A percentile compares a stretch with the other conserved stretches of the same genome.
phyloP scores from a whole-genome alignment of 1,140 invertebrate genomes.

The Melanaphis sacchari region DNA sequence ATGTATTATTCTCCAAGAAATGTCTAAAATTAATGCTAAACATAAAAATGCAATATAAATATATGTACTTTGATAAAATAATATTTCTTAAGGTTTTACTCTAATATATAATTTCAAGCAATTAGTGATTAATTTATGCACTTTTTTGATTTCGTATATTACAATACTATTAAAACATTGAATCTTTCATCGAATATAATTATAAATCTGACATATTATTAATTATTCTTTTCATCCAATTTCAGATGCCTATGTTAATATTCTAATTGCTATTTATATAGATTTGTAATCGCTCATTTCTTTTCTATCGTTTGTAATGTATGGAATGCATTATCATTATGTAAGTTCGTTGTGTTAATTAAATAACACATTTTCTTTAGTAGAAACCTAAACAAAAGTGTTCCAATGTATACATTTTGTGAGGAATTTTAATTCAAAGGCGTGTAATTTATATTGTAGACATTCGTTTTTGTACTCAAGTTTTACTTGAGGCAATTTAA shows the following conservation, averaged over 20 bases:
- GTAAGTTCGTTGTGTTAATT: background rate
- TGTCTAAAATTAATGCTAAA: background rate
- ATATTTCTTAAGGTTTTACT: background rate
- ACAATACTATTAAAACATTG: background rate
- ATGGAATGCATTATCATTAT: background rate
- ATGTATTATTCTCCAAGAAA: background rate
- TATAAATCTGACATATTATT: background rate
- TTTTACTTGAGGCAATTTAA: background rate
- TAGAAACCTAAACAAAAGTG: background rate
- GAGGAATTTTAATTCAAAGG: background rate
- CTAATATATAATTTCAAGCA: background rate
- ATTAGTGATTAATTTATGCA: background rate
- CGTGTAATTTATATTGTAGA: background rate
- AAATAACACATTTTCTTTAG: background rate
- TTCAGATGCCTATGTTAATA: background rate
- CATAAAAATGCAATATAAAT: background rate
- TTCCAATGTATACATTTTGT: background rate
- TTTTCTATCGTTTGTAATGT: background rate
- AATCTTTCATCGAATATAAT: background rate
- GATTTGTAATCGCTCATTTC: background rate
- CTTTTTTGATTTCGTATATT: background rate
- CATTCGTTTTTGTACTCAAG: background rate
- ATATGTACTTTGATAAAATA: background rate
- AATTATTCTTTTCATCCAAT: background rate
- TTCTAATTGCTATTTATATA: background rate